Evolutionary conservation across 2,797 vertebrate species (phyloP), one percentile per base, ranked within the genome.

Genomic region (Lagodon rhomboides): DNA sequence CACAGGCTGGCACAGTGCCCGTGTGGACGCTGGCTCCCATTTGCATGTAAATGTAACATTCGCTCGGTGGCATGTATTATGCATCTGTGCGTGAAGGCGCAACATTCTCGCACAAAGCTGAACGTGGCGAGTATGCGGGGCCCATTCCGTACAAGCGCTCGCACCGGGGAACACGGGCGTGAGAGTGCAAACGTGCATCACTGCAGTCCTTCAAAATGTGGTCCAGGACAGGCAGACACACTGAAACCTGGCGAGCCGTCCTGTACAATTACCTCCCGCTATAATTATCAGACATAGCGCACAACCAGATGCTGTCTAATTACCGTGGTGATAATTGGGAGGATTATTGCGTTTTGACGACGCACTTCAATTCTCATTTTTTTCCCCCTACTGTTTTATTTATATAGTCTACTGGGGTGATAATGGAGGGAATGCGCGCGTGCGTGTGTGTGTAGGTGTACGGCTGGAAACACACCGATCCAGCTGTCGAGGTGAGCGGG

Each of bases 271-370:
- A 90, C 68, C 80, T 64, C 65, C 78, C 75, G 70, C 54, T 74
- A 60, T 85, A 85, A 84, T 90, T 86, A 89, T 79, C 87, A 85
- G 62, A 79, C 38, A 56, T 41, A 83, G 75, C 73, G 67, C 66
- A 87, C 60, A 59, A 87, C 70, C 89, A 91, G 91, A 91, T 88
- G 89, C 82, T 73, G 75, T 58, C 82, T 90, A 91, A 92, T 93
- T 90, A 90, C 72, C 3, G 5, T 38, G 81, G 59, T 69, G 82
- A 91, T 89, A 87, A 92, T 87, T 86, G 65, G 75, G 61, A 67
- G 63, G 75, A 82, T 89, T 84, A 91, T 87, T 85, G 78, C 87
- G 58, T 87, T 92, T 86, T 89, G 85, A 91, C 49, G 58, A 87
- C 75, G 71, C 3, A 25, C 56, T 82, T 83, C 50, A 43, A n/a